phyloP scores from a whole-genome alignment of 2,888 invertebrate genomes.

The Pristionchus exspectatus region DNA sequence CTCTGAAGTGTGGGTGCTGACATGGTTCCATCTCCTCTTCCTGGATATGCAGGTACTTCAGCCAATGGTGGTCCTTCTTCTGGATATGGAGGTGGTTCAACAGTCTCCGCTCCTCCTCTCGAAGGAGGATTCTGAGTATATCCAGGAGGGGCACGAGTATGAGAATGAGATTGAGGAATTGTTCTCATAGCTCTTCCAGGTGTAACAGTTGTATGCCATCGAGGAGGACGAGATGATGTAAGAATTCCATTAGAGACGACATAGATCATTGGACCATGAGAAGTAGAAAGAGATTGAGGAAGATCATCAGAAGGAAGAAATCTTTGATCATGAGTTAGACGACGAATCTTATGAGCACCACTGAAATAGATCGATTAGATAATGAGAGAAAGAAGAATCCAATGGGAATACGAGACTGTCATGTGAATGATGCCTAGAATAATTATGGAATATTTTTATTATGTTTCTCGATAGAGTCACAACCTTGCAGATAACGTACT shows the following conservation, averaged over 20 bases:
- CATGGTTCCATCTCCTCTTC: conserved; percentile 39
- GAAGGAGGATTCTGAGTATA: neutral
- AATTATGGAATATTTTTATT: neutral
- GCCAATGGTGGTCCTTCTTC: neutral
- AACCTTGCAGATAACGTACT: no score
- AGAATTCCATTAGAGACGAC: conserved; percentile 19
- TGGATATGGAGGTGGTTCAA: conserved; percentile 16
- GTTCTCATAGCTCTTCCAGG: conserved; percentile 3
- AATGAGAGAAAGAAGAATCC: neutral
- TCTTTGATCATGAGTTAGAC: neutral
- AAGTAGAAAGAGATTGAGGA: neutral
- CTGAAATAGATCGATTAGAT: neutral
- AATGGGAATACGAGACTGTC: neutral
- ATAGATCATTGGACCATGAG: neutral
- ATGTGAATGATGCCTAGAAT: neutral
- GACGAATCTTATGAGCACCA: conserved; percentile 37
- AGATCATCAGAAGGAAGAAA: neutral
- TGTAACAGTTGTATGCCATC: neutral
- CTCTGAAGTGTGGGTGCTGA: conserved; percentile 4
- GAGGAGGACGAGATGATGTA: neutral
- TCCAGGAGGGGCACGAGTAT: conserved; percentile 19
- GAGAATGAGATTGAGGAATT: neutral
- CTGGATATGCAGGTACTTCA: conserved; percentile 4
- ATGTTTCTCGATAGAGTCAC: neutral
- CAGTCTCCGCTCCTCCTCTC: conserved; percentile 32